These are phyloP conservation scores for Ormia ochracea DNA, from an alignment of 2,888 invertebrate genomes.

Conservation along the genomic window DNA sequence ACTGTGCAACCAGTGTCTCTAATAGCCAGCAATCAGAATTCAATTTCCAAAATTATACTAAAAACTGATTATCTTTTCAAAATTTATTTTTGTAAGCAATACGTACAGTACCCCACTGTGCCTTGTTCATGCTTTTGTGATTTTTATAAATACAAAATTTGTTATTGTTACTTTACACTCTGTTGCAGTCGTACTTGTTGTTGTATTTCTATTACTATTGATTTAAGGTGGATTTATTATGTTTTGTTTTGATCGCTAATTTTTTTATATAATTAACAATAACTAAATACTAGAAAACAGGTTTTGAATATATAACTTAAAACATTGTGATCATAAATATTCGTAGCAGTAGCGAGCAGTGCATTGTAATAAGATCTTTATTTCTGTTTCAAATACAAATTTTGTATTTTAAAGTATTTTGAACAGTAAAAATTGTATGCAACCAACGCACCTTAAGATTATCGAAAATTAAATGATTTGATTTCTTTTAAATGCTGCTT, in stretches of 20 bases:
- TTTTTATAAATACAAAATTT: background rate
- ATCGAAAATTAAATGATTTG: background rate
- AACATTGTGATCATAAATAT: background rate
- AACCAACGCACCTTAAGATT: slow-evolving; percentile 39
- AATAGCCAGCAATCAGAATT: no score
- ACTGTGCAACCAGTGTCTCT: no score
- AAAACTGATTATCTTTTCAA: background rate
- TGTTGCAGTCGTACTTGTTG: slow-evolving; percentile 6
- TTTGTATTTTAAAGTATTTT: background rate
- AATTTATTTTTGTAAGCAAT: background rate
- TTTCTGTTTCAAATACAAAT: no score
- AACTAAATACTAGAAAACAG: slow-evolving; percentile 36
- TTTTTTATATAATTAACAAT: slow-evolving; percentile 45
- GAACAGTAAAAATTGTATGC: background rate
- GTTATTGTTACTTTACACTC: background rate
- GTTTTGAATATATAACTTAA: background rate
- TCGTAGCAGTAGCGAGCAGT: background rate
- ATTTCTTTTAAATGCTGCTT: background rate
- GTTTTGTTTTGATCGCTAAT: slow-evolving; percentile 39
- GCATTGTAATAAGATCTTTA: background rate
- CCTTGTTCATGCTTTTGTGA: background rate
- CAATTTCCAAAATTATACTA: background rate
- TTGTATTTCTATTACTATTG: slow-evolving; percentile 2
- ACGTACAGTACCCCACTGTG: slow-evolving; percentile 16
- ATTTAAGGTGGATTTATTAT: slow-evolving; percentile 27